A percentile compares a stretch with the other conserved stretches of the same genome.
Evolutionary conservation across 1,140 invertebrate species (phyloP).

Genomic region (Aphidius gifuensis): DNA sequence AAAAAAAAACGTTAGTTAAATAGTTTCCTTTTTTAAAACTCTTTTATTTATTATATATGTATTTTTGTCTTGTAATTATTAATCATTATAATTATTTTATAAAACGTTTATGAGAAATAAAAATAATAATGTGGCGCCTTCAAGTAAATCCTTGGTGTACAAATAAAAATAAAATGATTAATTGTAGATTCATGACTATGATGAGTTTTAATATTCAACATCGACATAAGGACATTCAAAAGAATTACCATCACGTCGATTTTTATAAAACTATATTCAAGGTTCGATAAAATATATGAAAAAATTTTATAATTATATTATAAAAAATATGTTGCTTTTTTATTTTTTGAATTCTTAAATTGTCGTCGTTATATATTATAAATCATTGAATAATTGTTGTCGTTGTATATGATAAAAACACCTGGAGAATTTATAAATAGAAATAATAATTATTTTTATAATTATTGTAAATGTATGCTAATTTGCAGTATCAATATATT

Average conservation of each 20-base stretch:
- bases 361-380: too few species aligned
- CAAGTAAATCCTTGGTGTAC: slow-evolving; percentile 7
- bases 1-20: slow-evolving; percentile 2
- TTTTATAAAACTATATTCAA: neutral
- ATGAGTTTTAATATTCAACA: neutral
- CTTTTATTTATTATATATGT: slow-evolving; percentile 7
- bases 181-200: slow-evolving; percentile 6
- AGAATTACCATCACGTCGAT: neutral
- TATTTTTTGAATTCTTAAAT: too few species aligned
- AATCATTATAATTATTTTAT: neutral
- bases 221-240: neutral
- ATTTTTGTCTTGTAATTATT: neutral
- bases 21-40: neutral
- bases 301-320: neutral
- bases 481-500: neutral
- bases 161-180: slow-evolving; percentile 4
- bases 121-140: neutral
- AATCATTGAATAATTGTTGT: too few species aligned
- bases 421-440: neutral
- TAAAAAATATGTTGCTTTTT: too few species aligned
- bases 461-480: neutral
- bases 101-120: neutral
- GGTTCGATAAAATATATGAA: neutral
- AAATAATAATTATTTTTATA: neutral
- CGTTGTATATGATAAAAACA: neutral